Percentiles rank a stretch among this genome's conserved stretches.
Evolutionary conservation across 2,797 vertebrate species (phyloP).

Genomic region (Chloroceryle amazona): DNA sequence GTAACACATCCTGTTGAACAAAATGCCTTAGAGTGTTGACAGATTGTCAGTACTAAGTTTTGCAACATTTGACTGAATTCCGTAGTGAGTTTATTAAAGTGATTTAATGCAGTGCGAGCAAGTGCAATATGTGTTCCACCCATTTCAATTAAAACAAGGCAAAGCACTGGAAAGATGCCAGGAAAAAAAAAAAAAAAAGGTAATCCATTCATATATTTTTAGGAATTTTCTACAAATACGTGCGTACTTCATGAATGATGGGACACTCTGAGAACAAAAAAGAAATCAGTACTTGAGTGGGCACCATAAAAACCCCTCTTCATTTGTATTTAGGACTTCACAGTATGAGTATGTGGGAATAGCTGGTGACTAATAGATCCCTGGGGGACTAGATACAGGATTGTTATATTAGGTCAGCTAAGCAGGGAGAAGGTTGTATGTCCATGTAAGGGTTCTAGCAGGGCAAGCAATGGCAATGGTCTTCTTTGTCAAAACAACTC

Average conservation of each 20-base stretch:
- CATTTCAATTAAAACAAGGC: constrained; percentile 63
- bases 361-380: constrained; percentile 47
- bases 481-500: constrained; percentile 33
- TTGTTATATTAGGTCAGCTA: constrained; percentile 61
- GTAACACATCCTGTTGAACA: constrained; percentile 28
- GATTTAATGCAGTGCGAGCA: constrained; percentile 34
- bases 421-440: constrained; percentile 16
- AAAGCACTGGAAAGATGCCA: constrained; percentile 37
- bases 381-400: constrained; percentile 12
- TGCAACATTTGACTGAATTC: constrained; percentile 66
- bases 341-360: constrained; percentile 40
- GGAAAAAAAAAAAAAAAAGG: neutral
- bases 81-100: constrained; percentile 56
- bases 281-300: constrained; percentile 44
- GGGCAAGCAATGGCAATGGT: constrained; percentile 18
- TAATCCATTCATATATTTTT: constrained; percentile 51
- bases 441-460: constrained; percentile 49
- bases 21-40: constrained; percentile 54
- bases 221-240: neutral
- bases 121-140: constrained; percentile 43
- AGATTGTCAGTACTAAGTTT: constrained; percentile 59
- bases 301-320: constrained; percentile 15
- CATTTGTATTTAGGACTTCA: constrained; percentile 47
- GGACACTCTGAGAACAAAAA: constrained; percentile 41
- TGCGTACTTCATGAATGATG: constrained; percentile 34